A percentile compares a stretch with the other conserved stretches of the same genome.
Conservation (phyloP, 2,113 vertebrate species). For the Cryptotis parvus region DNA sequence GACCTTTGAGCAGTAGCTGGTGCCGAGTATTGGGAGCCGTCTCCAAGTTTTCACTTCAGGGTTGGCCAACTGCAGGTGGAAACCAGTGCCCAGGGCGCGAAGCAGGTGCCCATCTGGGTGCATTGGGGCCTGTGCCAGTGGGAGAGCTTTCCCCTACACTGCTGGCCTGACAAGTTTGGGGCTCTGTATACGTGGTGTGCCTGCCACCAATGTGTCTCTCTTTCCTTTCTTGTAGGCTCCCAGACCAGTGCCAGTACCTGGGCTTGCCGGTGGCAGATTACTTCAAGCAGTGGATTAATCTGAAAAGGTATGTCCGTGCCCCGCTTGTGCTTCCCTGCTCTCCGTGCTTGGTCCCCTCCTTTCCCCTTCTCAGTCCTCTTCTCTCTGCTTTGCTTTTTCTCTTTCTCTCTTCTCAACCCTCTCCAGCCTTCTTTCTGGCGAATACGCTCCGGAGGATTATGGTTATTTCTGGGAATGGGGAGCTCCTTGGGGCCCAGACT, state of each 20-base stretch:
- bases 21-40: background rate
- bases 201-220: slow-evolving; percentile 84
- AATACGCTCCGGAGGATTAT: background rate
- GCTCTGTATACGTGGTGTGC: slow-evolving; percentile 67
- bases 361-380: background rate
- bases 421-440: slow-evolving; percentile 40
- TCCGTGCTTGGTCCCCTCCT: background rate
- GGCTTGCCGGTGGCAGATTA: slow-evolving; percentile 92
- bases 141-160: background rate
- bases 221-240: slow-evolving; percentile 89
- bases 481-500: slow-evolving; percentile 23
- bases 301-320: slow-evolving; percentile 90
- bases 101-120: background rate
- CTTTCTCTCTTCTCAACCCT: background rate
- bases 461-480: slow-evolving; percentile 39
- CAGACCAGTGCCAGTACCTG: slow-evolving; percentile 92
- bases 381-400: slow-evolving; percentile 41
- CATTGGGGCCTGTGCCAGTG: background rate
- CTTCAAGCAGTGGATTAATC: slow-evolving; percentile 95
- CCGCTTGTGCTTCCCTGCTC: background rate
- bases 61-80: slow-evolving; percentile 30
- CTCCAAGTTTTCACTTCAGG: slow-evolving; percentile 31
- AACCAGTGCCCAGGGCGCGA: background rate
- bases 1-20: slow-evolving; percentile 32
- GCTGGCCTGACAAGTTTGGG: slow-evolving; percentile 50